A percentile compares a stretch with the other conserved stretches of the same genome.
Evolutionary conservation across 2,888 invertebrate species (phyloP).

Genomic region (Electrophaes corylata): DNA sequence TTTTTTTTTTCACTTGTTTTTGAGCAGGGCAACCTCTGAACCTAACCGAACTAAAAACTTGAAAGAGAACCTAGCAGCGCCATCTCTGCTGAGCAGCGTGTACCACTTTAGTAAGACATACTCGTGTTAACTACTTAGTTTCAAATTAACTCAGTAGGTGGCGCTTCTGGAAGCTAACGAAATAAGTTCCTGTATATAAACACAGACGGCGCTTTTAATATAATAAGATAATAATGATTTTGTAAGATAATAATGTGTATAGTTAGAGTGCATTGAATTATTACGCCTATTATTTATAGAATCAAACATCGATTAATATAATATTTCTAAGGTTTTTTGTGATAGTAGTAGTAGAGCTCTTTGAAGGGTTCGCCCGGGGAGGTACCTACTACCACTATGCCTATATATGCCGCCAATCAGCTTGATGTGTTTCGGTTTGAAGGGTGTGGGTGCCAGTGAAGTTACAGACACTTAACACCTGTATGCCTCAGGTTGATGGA

Average conservation of each 20-base stretch:
- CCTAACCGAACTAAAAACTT: background rate
- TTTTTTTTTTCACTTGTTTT: background rate
- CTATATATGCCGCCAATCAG: too few relatives aligned
- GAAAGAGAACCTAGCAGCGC: slow-evolving; percentile 11
- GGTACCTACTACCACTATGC: too few relatives aligned
- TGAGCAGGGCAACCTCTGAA: too few relatives aligned
- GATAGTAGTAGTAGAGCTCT: too few relatives aligned
- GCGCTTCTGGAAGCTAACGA: slow-evolving; percentile 18
- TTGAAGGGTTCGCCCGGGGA: too few relatives aligned
- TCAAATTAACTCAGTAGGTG: slow-evolving; percentile 36
- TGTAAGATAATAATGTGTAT: too few relatives aligned
- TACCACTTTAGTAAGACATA: background rate
- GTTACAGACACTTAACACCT: too few relatives aligned
- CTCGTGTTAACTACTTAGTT: slow-evolving; percentile 21
- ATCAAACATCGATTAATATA: background rate
- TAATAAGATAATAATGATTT: too few relatives aligned
- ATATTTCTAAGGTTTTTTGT: too few relatives aligned
- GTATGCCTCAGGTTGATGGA: too few relatives aligned
- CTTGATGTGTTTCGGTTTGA: too few relatives aligned
- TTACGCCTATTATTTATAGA: background rate
- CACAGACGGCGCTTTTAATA: slow-evolving; percentile 8
- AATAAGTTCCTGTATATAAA: background rate
- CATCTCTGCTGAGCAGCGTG: slow-evolving; percentile 12
- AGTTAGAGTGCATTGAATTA: background rate
- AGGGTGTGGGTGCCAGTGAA: too few relatives aligned